These are phyloP conservation scores for Andrena marginata DNA, from an alignment of 2,888 invertebrate genomes.

Conservation along the genomic window DNA sequence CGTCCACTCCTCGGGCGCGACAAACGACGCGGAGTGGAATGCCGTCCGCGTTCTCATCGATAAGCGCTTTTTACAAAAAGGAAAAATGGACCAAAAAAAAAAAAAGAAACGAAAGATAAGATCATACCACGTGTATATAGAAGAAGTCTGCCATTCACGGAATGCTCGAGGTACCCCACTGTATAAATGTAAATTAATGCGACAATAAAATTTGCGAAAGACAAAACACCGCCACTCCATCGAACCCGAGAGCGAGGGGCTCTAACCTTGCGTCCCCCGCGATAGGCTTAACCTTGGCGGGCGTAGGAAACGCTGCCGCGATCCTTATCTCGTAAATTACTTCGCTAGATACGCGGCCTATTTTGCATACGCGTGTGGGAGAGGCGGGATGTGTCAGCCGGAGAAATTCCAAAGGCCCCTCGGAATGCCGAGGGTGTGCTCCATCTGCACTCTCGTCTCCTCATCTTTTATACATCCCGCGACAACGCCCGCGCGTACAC, in stretches of 20 bases:
- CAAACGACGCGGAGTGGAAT: not conserved
- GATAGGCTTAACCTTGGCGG: slow-evolving; percentile 38
- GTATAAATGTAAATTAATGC: slow-evolving; percentile 81
- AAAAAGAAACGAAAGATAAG: not conserved
- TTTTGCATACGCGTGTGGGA: slow-evolving; percentile 17
- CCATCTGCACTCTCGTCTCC: slow-evolving; percentile 60
- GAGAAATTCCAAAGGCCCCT: slow-evolving; percentile 64
- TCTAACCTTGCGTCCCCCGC: not conserved
- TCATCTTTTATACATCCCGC: slow-evolving; percentile 62
- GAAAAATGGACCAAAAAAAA: not conserved
- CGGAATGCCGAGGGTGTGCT: slow-evolving; percentile 70
- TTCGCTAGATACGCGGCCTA: not conserved
- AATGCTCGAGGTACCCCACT: slow-evolving; percentile 63
- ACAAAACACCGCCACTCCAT: not conserved
- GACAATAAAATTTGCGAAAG: slow-evolving; percentile 67
- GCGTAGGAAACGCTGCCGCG: slow-evolving; percentile 10
- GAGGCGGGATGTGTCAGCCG: slow-evolving; percentile 20
- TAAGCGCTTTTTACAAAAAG: not conserved
- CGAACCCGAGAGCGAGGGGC: not conserved
- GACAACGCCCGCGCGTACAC: slow-evolving; percentile 37
- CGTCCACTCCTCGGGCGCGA: not conserved
- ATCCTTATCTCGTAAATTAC: slow-evolving; percentile 39
- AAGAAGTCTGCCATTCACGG: slow-evolving; percentile 63
- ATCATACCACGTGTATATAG: slow-evolving; percentile 50
- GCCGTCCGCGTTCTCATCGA: slow-evolving; percentile 6